phyloP scores from a whole-genome alignment of 2,888 invertebrate genomes.

The Apotomis capreana region DNA sequence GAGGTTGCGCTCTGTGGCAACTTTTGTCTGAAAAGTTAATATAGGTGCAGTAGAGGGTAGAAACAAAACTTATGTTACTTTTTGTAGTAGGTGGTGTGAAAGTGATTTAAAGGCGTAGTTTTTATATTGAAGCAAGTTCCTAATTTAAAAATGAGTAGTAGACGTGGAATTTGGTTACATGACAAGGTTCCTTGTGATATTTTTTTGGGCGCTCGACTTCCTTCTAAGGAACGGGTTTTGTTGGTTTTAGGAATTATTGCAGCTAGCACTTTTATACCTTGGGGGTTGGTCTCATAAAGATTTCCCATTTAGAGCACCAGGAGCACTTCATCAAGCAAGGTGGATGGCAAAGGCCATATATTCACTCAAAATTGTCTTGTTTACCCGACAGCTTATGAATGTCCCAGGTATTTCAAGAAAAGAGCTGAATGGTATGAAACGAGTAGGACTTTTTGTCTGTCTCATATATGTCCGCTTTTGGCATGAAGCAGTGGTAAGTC shows the following conservation, averaged over 20 bases:
- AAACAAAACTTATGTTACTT: not conserved
- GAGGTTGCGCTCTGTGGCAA: no score
- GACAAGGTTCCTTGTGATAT: not conserved
- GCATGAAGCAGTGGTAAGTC: not conserved
- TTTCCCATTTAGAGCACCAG: not conserved
- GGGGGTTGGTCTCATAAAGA: no score
- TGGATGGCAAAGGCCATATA: no score
- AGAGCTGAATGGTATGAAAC: not conserved
- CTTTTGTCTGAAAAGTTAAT: not conserved
- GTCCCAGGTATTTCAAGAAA: no score
- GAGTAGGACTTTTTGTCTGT: not conserved
- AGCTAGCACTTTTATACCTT: no score
- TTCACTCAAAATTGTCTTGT: no score
- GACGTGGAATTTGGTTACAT: slow-evolving; percentile 1
- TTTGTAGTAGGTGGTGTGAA: no score
- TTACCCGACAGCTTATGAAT: no score
- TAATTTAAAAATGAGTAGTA: not conserved
- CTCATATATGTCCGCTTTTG: not conserved
- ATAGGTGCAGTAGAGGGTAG: not conserved
- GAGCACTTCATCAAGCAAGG: not conserved
- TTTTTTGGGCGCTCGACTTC: not conserved
- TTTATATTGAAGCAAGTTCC: no score
- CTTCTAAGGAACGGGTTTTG: not conserved
- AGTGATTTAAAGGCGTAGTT: no score
- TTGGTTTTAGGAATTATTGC: not conserved